phyloP scores from a whole-genome alignment of 2,888 invertebrate species.

The Meliscaeva auricollis region DNA sequence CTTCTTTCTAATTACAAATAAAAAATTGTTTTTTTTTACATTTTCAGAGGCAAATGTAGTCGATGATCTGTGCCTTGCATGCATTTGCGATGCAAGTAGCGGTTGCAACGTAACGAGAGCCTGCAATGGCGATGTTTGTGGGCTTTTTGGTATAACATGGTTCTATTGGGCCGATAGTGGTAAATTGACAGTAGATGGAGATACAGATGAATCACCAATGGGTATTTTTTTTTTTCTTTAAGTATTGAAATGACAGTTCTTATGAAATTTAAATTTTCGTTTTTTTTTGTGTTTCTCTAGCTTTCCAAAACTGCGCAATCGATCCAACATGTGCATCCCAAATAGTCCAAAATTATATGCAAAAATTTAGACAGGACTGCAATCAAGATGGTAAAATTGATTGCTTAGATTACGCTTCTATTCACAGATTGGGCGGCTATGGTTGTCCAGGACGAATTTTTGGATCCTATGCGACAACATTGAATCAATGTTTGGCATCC shows the following conservation, averaged over 20 bases:
- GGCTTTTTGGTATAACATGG: conserved; percentile 94
- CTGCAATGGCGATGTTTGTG: conserved; percentile 87
- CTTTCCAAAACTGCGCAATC: conserved; percentile 87
- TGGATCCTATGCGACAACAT: conserved; percentile 86
- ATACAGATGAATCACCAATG: conserved; percentile 79
- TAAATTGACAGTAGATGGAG: conserved; percentile 82
- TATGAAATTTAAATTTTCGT: conserved; percentile 4
- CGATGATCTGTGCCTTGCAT: conserved; percentile 89
- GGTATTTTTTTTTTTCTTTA: too few species aligned
- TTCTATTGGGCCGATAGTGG: conserved; percentile 92
- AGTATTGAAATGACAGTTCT: neutral
- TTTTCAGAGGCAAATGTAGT: too few species aligned
- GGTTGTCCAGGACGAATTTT: conserved; percentile 88
- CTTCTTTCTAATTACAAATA: too few species aligned
- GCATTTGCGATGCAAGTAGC: conserved; percentile 92
- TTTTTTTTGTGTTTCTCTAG: too few species aligned
- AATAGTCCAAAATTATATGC: conserved; percentile 93
- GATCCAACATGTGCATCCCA: conserved; percentile 91
- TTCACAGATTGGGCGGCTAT: conserved; percentile 92
- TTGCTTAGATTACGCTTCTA: conserved; percentile 93
- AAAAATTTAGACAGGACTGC: conserved; percentile 88
- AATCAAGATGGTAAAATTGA: conserved; percentile 89
- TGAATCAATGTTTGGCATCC: conserved; percentile 87
- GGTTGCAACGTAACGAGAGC: conserved; percentile 87
- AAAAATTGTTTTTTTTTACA: too few species aligned